A percentile compares a stretch with the other conserved stretches of the same genome.
phyloP scores from a whole-genome alignment of 2,113 vertebrate species.

The Saccopteryx bilineata region DNA sequence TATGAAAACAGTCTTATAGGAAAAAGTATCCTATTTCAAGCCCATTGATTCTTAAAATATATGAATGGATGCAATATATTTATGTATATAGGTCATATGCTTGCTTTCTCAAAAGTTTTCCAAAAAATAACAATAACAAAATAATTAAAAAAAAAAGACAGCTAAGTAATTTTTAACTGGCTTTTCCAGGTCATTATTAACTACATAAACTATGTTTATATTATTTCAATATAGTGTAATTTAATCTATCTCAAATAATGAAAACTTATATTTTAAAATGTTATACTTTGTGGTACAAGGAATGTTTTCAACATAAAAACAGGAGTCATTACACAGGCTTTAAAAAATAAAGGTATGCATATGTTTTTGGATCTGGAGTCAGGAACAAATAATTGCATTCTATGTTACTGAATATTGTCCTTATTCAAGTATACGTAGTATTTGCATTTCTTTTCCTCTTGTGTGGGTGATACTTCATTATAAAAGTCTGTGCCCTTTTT shows the following conservation, averaged over 20 bases:
- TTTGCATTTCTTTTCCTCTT: slow-evolving; percentile 77
- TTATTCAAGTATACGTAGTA: slow-evolving; percentile 66
- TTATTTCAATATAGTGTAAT: not conserved
- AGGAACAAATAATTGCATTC: slow-evolving; percentile 38
- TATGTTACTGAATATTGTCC: slow-evolving; percentile 65
- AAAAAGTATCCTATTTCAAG: slow-evolving; percentile 50
- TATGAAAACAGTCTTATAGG: slow-evolving; percentile 6
- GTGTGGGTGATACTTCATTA: slow-evolving; percentile 85
- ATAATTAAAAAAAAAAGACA: not conserved
- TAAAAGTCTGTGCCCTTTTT: slow-evolving; percentile 73
- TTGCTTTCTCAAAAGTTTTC: not conserved
- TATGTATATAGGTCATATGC: not conserved
- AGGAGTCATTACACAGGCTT: slow-evolving; percentile 23
- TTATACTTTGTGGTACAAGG: not conserved
- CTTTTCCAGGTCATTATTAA: not conserved
- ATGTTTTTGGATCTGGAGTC: slow-evolving; percentile 68
- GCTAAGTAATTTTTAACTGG: not conserved
- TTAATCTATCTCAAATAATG: slow-evolving; percentile 19
- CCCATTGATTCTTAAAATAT: slow-evolving; percentile 54
- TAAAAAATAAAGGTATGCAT: slow-evolving; percentile 49
- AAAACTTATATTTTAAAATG: slow-evolving; percentile 11
- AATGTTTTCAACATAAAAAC: slow-evolving; percentile 63
- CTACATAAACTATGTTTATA: not conserved
- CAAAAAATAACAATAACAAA: slow-evolving; percentile 4
- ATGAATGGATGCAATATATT: not conserved